Conservation (phyloP, 2,113 vertebrate species). For the Tonatia bakeri region DNA sequence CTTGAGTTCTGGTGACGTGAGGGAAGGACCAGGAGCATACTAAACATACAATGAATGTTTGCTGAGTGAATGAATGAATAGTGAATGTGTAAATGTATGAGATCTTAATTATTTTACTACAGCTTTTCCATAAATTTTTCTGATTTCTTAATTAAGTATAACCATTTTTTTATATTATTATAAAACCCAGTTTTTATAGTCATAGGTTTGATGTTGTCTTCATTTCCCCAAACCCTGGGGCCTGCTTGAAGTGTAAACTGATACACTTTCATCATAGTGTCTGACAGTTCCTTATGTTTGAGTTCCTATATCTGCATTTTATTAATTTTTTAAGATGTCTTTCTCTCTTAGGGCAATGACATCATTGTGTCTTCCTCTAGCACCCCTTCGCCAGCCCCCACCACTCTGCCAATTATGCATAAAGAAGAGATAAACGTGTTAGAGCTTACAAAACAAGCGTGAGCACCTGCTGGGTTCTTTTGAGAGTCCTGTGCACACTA, state of each 20-base stretch:
- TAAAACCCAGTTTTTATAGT: not conserved
- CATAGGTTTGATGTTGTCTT: not conserved
- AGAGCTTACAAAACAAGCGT: not conserved
- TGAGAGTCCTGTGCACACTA: not conserved
- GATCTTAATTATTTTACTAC: not conserved
- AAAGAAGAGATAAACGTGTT: not conserved
- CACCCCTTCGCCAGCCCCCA: not conserved
- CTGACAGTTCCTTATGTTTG: not conserved
- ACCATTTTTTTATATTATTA: not conserved
- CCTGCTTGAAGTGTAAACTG: not conserved
- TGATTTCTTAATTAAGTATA: not conserved
- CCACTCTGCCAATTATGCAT: not conserved
- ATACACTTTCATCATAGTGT: not conserved
- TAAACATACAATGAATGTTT: not conserved
- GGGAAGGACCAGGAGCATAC: not conserved
- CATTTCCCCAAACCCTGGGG: not conserved
- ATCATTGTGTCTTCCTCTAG: not conserved
- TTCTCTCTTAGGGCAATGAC: not conserved
- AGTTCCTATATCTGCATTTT: not conserved
- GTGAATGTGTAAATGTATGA: not conserved
- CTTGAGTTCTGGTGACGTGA: not conserved
- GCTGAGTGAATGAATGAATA: not conserved
- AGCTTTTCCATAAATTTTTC: not conserved
- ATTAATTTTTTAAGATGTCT: not conserved
- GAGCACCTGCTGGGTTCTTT: not conserved